Evolutionary conservation across 2,888 invertebrate species (phyloP).

Genomic region (Siphonodentalium dalli): DNA sequence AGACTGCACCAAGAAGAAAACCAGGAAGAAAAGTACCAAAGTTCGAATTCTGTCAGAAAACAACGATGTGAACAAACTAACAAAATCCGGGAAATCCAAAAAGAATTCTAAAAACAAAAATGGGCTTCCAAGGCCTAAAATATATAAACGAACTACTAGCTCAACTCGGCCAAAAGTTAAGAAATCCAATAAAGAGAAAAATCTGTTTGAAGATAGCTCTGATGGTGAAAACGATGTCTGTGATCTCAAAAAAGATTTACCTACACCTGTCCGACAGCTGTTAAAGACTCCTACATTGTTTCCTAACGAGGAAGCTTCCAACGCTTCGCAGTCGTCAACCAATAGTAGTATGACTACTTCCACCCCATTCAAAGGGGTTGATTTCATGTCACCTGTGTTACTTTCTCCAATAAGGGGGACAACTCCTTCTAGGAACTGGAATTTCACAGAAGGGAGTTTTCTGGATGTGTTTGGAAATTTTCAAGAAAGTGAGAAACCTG

Average conservation of each 20-base stretch:
- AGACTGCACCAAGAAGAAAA: too few relatives aligned
- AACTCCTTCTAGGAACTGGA: constrained; percentile 31
- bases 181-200: constrained; percentile 32
- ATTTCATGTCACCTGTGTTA: constrained; percentile 22
- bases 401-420: constrained; percentile 41
- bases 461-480: constrained; percentile 30
- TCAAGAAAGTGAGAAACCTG: neutral
- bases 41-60: too few relatives aligned
- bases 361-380: constrained; percentile 34
- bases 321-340: neutral
- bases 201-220: constrained; percentile 36
- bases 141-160: constrained; percentile 30
- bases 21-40: constrained; percentile 31
- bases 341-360: constrained; percentile 40
- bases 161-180: constrained; percentile 27
- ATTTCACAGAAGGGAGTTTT: constrained; percentile 40
- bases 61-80: too few relatives aligned
- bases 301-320: constrained; percentile 21
- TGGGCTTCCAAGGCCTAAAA: constrained; percentile 41
- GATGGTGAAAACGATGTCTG: constrained; percentile 28
- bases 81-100: too few relatives aligned
- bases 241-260: constrained; percentile 34
- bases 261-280: constrained; percentile 27
- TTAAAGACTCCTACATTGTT: constrained; percentile 18
- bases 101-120: constrained; percentile 27